A percentile compares a stretch with the other conserved stretches of the same genome.
Conservation (phyloP, 2,113 vertebrate species). For the Equus przewalskii region DNA sequence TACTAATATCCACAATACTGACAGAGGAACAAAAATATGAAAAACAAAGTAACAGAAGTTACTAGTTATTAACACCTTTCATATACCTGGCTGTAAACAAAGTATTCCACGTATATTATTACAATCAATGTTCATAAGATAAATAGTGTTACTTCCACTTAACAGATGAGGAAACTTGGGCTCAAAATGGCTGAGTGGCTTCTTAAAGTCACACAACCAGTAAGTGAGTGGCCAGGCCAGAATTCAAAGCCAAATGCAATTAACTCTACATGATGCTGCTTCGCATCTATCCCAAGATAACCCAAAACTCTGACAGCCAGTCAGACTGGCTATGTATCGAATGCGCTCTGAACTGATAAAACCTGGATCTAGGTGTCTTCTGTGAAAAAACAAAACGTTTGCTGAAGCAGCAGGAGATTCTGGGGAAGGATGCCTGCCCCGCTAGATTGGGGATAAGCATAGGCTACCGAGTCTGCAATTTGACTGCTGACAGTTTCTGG, state of each 20-base stretch:
- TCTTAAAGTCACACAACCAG: neutral
- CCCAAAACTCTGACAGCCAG: neutral
- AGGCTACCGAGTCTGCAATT: neutral
- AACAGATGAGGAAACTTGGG: neutral
- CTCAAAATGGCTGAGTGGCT: neutral
- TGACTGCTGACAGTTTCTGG: neutral
- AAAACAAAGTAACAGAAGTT: neutral
- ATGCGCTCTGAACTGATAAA: neutral
- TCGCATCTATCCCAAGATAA: neutral
- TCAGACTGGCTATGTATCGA: neutral
- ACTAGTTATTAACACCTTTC: conserved; percentile 20
- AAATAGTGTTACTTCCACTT: neutral
- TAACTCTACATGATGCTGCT: too few species aligned
- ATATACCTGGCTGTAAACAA: neutral
- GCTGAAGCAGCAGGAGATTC: neutral
- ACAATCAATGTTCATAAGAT: neutral
- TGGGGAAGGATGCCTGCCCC: neutral
- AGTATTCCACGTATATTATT: neutral
- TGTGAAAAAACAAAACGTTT: neutral
- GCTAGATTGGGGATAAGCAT: too few species aligned
- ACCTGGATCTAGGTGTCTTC: neutral
- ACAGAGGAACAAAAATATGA: neutral
- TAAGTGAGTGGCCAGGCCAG: neutral
- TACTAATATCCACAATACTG: neutral
- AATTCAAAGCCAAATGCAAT: neutral